Evolutionary conservation across 92 coral and sea anemone species (phyloP), one percentile per base, ranked within the genome.

Genomic region (Phenganax subtilis): DNA sequence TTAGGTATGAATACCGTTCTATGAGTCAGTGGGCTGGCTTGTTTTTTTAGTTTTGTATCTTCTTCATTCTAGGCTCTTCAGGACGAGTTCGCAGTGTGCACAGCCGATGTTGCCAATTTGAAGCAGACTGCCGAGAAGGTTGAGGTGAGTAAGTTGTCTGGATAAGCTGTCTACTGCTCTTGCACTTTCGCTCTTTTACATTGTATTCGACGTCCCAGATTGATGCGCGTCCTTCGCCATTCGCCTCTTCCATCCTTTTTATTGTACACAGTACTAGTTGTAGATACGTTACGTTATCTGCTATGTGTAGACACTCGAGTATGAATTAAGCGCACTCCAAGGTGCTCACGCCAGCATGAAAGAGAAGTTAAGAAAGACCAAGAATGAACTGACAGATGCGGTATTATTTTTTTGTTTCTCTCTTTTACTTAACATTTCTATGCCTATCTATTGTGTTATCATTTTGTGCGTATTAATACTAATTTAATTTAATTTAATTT

Each of bases 61-160:
- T 20, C 0, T 20, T 20, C 25, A 20, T 20, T 20, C 25, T 20
- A 20, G 25, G 25, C 25, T 20, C 25, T 20, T 20, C 25, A 20
- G 25, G 25, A 20, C 25, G 25, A 20, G 25, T 20, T 20, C 25
- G 25, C 93, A 2, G 92, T 87, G 53, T 93, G 89, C 25, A 87
- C 90, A 1, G 93, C 91, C 20, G 97, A 91, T 83, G 93, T 92
- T 4, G 98, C 90, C 68, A 91, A 91, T 66, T 93, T 93, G 57
- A 93, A 90, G 82, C 88, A 87, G 55, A 84, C 86, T 3, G 85
- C 90, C 12, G 71, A 88, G 57, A 91, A 93, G 72, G 89, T 88
- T 88, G 89, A 93, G 92, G 91, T 88, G 70, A 28, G 56, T 25
- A 25, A 12, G 5, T 10, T 56, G n/a, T 59, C n/a, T 59, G 52